A percentile compares a stretch with the other conserved stretches of the same genome.
phyloP scores from a whole-genome alignment of 2,797 vertebrate species.

The Pteronotus mesoamericanus region DNA sequence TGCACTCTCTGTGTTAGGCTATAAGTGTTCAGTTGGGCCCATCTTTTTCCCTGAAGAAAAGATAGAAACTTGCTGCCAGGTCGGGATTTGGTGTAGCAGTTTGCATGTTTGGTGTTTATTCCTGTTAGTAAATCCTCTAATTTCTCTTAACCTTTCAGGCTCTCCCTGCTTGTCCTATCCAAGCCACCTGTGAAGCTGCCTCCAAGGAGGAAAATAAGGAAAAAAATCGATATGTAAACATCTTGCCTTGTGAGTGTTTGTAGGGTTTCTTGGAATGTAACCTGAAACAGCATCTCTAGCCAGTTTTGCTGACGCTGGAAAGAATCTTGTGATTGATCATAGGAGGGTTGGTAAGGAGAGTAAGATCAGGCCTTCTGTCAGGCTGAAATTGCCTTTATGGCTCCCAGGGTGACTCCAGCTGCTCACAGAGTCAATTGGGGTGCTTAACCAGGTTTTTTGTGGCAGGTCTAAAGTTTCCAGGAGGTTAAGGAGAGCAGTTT shows the following conservation, averaged over 20 bases:
- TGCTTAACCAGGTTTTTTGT: background rate
- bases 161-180: conserved; percentile 95
- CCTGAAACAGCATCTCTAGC: conserved; percentile 10
- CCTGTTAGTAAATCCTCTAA: conserved; percentile 37
- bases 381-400: background rate
- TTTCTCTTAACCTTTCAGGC: conserved; percentile 83
- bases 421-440: background rate
- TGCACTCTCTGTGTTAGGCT: background rate
- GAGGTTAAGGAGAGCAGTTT: background rate
- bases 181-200: conserved; percentile 96
- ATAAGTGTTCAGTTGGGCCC: background rate
- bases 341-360: background rate
- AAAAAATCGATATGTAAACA: conserved; percentile 99
- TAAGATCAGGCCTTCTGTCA: background rate
- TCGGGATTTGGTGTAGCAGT: background rate
- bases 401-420: background rate
- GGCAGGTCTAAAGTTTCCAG: conserved; percentile 1
- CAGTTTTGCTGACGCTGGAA: background rate
- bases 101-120: background rate
- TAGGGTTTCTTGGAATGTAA: background rate
- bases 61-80: background rate
- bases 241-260: conserved; percentile 92
- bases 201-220: conserved; percentile 99
- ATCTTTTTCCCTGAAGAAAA: background rate
- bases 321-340: background rate